A percentile compares a stretch with the other conserved stretches of the same genome.
These are phyloP conservation scores for Hetaerina titia DNA, from an alignment of 2,888 invertebrate genomes.

Conservation along the genomic window DNA sequence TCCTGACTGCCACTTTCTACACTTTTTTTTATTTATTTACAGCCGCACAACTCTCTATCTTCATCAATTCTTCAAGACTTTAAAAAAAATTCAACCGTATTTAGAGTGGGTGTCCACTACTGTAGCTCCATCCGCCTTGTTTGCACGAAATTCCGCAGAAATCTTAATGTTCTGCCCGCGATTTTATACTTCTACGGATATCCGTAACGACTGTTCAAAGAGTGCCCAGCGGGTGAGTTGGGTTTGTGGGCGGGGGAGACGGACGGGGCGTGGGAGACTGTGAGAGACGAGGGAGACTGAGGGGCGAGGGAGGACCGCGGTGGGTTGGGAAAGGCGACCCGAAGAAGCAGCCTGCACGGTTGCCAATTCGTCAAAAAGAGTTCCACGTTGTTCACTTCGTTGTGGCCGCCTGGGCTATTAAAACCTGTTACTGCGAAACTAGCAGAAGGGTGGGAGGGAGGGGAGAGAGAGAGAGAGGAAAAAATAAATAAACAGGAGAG, in stretches of 20 bases:
- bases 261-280: not conserved
- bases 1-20: too few species aligned
- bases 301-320: not conserved
- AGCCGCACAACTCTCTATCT: too few species aligned
- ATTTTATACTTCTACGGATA: not conserved
- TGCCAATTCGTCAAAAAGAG: constrained; percentile 7
- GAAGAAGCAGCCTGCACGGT: not conserved
- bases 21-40: too few species aligned
- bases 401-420: constrained; percentile 20
- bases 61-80: too few species aligned
- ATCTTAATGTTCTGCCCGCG: not conserved
- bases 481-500: not conserved
- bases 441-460: not conserved
- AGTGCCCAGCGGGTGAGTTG: not conserved
- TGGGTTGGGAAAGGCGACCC: too few species aligned
- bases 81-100: too few species aligned
- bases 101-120: too few species aligned
- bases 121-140: too few species aligned
- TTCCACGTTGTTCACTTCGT: not conserved
- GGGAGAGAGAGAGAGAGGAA: not conserved
- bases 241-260: not conserved
- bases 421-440: constrained; percentile 39
- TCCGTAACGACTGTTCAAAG: not conserved
- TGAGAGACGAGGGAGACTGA: not conserved
- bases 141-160: too few species aligned